These are phyloP conservation scores for Latrodectus hesperus DNA, from an alignment of 2,888 invertebrate species.

Conservation along the genomic window DNA sequence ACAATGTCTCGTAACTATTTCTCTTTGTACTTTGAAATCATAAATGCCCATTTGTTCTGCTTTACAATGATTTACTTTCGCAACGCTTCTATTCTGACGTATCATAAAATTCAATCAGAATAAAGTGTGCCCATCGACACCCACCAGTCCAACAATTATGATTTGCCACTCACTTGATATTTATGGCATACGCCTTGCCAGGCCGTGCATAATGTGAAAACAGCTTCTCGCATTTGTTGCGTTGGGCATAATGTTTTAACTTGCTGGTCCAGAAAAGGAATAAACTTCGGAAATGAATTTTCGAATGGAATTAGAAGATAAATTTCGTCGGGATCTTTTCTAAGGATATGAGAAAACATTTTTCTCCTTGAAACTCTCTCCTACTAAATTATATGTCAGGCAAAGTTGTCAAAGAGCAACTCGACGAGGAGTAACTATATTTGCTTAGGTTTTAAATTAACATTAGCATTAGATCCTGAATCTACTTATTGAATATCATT, in stretches of 20 bases:
- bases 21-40: background rate
- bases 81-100: background rate
- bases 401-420: too few relatives aligned
- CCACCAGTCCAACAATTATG: background rate
- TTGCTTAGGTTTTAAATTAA: too few relatives aligned
- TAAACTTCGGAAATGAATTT: background rate
- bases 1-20: background rate
- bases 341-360: too few relatives aligned
- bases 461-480: too few relatives aligned
- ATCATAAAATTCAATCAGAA: background rate
- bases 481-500: too few relatives aligned
- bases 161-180: background rate
- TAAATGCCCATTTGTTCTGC: slow-evolving; percentile 5
- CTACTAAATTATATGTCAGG: too few relatives aligned
- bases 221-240: background rate
- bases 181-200: background rate
- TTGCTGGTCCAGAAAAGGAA: background rate
- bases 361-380: too few relatives aligned
- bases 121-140: background rate
- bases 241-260: background rate
- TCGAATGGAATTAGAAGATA: background rate
- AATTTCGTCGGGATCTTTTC: too few relatives aligned
- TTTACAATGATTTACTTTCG: background rate
- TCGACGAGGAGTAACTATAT: too few relatives aligned
- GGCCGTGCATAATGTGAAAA: background rate